phyloP scores from a whole-genome alignment of 2,888 invertebrate genomes.

The Sclerodermus sp. region DNA sequence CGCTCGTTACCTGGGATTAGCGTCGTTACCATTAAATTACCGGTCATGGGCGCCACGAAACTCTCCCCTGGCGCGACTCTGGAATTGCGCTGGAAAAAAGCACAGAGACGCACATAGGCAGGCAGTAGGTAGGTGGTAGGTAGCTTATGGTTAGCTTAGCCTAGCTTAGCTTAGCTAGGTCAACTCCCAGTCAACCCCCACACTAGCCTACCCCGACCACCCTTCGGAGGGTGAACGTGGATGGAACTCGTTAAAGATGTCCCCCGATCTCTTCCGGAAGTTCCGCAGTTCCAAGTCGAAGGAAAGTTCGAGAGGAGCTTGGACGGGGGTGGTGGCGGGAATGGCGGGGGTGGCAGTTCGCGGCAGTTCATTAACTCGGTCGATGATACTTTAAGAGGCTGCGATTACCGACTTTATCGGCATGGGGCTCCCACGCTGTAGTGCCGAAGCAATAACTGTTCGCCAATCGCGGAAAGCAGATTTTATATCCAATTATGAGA shows the following conservation, averaged over 20 bases:
- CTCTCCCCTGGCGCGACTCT: neutral
- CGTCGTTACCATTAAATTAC: slow-evolving; percentile 33
- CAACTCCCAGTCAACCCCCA: too few relatives aligned
- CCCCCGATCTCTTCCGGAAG: slow-evolving; percentile 17
- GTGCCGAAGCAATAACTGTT: slow-evolving; percentile 18
- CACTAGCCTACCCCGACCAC: too few relatives aligned
- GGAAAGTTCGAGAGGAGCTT: slow-evolving; percentile 9
- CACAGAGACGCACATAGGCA: neutral
- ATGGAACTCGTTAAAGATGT: slow-evolving; percentile 25
- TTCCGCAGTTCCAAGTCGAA: neutral
- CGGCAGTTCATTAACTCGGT: slow-evolving; percentile 2
- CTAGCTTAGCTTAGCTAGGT: too few relatives aligned
- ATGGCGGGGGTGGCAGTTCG: slow-evolving; percentile 12
- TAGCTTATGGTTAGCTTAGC: too few relatives aligned
- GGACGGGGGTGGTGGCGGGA: neutral
- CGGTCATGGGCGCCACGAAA: slow-evolving; percentile 19
- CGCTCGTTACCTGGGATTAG: slow-evolving; percentile 31
- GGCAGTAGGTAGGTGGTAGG: neutral
- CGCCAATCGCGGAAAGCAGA: slow-evolving; percentile 40
- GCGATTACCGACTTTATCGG: slow-evolving; percentile 25
- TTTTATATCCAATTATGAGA: slow-evolving; percentile 39
- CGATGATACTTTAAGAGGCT: slow-evolving; percentile 10
- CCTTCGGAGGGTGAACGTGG: too few relatives aligned
- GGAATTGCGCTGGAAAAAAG: neutral
- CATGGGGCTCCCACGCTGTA: neutral